A percentile compares a stretch with the other conserved stretches of the same genome.
phyloP scores from a whole-genome alignment of 2,797 vertebrate genomes.

The Gallinago stenura region DNA sequence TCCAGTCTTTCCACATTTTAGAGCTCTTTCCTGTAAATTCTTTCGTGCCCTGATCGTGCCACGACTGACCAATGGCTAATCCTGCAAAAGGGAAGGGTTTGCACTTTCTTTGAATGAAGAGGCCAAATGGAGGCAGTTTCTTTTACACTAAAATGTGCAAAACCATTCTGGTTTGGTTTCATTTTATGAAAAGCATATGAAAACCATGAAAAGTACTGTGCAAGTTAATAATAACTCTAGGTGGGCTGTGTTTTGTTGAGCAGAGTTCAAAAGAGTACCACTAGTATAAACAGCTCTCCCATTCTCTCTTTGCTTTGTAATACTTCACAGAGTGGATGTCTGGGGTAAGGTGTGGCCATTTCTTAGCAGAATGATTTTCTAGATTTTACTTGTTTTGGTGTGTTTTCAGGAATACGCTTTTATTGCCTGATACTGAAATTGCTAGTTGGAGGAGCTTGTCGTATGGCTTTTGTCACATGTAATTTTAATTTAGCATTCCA shows the following conservation, averaged over 20 bases:
- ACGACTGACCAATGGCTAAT: background rate
- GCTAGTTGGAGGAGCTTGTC: background rate
- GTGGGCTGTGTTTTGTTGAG: background rate
- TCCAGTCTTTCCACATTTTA: background rate
- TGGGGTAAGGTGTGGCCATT: background rate
- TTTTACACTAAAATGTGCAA: background rate
- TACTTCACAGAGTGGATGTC: background rate
- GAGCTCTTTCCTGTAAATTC: background rate
- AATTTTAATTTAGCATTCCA: background rate
- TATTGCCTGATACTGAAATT: background rate
- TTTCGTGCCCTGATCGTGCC: background rate
- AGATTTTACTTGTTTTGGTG: background rate
- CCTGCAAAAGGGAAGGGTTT: background rate
- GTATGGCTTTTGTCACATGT: background rate
- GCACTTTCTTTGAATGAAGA: background rate
- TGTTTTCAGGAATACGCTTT: background rate
- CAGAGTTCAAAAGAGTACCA: background rate
- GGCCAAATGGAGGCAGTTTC: background rate
- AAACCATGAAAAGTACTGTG: background rate
- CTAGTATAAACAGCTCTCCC: background rate
- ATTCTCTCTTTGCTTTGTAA: background rate
- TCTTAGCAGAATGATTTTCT: background rate
- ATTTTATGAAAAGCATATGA: background rate
- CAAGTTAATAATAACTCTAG: background rate
- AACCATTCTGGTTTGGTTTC: constrained; percentile 2